Evolutionary conservation across 2,797 vertebrate species (phyloP).

Genomic region (Pteronotus mesoamericanus): DNA sequence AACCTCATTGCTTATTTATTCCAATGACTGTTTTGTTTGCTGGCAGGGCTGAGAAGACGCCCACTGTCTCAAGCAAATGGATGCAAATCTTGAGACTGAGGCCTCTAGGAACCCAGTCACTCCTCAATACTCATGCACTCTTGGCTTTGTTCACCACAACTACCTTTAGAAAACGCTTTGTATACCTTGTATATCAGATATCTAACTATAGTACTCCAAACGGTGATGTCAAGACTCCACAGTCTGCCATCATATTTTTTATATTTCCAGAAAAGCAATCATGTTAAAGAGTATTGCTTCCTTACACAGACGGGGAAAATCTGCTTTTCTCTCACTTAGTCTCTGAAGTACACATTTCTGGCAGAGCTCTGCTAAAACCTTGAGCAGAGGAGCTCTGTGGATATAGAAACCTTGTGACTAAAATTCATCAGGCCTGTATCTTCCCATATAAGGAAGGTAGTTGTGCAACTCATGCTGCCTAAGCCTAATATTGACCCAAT

Average conservation of each 20-base stretch:
- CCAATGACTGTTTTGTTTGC: background rate
- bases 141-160: background rate
- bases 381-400: background rate
- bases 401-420: background rate
- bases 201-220: background rate
- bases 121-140: background rate
- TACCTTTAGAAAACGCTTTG: accelerated
- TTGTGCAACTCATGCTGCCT: background rate
- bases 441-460: background rate
- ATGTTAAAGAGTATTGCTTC: background rate
- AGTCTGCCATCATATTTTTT: background rate
- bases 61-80: background rate
- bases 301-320: background rate
- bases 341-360: background rate
- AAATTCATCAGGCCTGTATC: background rate
- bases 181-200: background rate
- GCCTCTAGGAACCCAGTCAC: background rate
- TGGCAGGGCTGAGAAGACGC: background rate
- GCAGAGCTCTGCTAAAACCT: background rate
- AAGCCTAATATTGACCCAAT: background rate
- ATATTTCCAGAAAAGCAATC: background rate
- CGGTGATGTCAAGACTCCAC: background rate
- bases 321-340: background rate
- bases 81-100: background rate
- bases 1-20: too few species aligned